phyloP scores from a whole-genome alignment of 1,140 invertebrate genomes.

The Tachypleus tridentatus region DNA sequence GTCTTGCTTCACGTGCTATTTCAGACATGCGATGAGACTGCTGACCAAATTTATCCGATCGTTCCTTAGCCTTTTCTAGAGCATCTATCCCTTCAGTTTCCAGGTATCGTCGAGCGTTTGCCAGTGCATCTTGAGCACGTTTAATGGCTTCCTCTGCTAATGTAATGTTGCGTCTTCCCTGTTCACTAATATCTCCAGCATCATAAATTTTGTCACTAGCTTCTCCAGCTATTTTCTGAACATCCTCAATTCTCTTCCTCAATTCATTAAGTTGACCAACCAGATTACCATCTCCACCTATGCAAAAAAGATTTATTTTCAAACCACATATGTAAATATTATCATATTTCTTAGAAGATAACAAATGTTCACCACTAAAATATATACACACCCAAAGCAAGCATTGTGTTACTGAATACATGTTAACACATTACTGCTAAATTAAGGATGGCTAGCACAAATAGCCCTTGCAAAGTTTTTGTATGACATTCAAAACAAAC shows the following conservation, averaged over 20 bases:
- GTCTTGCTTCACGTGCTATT: constrained; percentile 72
- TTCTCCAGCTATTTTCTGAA: constrained; percentile 37
- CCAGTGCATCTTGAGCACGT: constrained; percentile 54
- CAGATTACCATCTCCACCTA: constrained; percentile 44
- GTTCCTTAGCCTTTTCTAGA: constrained; percentile 60
- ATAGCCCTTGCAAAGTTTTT: no score
- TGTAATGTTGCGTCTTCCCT: constrained; percentile 54
- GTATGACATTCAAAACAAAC: no score
- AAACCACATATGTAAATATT: no score
- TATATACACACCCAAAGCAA: no score
- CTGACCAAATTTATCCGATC: constrained; percentile 73
- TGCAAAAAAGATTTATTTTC: no score
- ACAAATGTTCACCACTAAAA: no score
- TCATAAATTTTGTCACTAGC: constrained; percentile 41
- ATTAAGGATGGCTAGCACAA: no score
- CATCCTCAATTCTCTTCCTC: constrained; percentile 48
- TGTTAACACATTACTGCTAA: no score
- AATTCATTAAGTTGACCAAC: constrained; percentile 53
- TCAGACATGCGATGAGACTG: constrained; percentile 82
- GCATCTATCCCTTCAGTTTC: constrained; percentile 65
- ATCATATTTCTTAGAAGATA: no score
- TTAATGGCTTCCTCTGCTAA: constrained; percentile 58
- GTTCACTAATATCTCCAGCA: constrained; percentile 38
- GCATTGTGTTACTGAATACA: no score
- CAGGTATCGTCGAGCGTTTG: constrained; percentile 56